Conservation (phyloP, 2,113 vertebrate species). For the Pongo pygmaeus region DNA sequence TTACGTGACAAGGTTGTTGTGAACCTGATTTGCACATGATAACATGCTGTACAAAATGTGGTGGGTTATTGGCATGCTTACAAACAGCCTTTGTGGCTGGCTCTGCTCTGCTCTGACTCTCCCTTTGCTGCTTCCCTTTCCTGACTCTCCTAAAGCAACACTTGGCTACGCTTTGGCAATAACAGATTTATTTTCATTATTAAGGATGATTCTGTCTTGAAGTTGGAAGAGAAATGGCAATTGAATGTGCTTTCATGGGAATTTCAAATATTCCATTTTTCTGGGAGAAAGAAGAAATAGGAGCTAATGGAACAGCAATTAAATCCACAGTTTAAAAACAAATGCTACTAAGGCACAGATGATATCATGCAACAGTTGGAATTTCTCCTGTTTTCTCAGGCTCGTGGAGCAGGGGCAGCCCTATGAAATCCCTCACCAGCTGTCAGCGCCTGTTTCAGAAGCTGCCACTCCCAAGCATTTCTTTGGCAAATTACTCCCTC, state of each 20-base stretch:
- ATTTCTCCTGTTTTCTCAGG: constrained; percentile 67
- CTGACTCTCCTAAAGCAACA: constrained; percentile 21
- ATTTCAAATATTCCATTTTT: constrained; percentile 69
- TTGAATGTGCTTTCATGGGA: constrained; percentile 54
- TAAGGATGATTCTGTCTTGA: constrained; percentile 60
- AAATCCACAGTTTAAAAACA: constrained; percentile 63
- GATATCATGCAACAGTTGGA: constrained; percentile 63
- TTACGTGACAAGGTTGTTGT: background rate
- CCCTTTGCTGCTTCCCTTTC: background rate
- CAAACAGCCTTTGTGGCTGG: background rate
- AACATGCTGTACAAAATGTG: fast-evolving
- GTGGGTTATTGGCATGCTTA: background rate
- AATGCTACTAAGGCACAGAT: constrained; percentile 45
- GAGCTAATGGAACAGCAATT: constrained; percentile 60
- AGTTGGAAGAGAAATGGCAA: constrained; percentile 58
- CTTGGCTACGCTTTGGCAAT: constrained; percentile 43
- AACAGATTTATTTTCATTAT: constrained; percentile 70
- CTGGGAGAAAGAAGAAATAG: constrained; percentile 50
- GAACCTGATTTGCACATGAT: background rate
- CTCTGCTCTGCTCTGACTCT: background rate
- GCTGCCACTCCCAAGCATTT: background rate
- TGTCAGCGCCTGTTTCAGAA: constrained; percentile 57
- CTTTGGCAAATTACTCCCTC: constrained; percentile 8
- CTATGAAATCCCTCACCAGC: constrained; percentile 49
- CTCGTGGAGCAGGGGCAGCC: background rate